Evolutionary conservation across 2,797 vertebrate species (phyloP), one percentile per base, ranked within the genome.

Genomic region (Scyliorhinus canicula): DNA sequence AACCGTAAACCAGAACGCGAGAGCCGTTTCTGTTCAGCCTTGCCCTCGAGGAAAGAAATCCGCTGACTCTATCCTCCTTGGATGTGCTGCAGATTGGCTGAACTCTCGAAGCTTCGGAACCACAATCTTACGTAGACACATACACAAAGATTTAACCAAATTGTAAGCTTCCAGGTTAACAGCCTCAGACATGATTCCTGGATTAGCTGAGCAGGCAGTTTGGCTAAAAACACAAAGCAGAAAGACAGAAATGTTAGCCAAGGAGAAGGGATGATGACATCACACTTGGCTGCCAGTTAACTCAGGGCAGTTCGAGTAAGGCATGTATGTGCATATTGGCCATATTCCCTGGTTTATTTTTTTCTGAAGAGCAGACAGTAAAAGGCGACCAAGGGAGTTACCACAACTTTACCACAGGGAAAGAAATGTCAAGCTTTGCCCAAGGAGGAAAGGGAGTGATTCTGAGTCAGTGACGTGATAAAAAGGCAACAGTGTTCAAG

Each of bases 401-500:
- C 86, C 86, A 90, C 86, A 63, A 60, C 57, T 40, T 90, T n/a
- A 90, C 86, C 86, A 40, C 86, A 63, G 55, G 86, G 21, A 60
- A 90, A 60, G 14, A 74, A 90, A 90, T 21, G 5, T 90, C 57
- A n/a, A n/a, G 86, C 19, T 90, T 60, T 40, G 19, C 55, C 86
- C 35, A 60, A 40, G 35, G 86, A 60, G 31, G 31, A 90, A 63
- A 90, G 35, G 86, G 86, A 90, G 86, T 24, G 86, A 90, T 60
- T 82, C 57, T 21, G 57, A 21, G 31, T 60, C 35, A 40, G 35
- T n/a, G 55, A 40, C 12, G 35, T 19, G 35, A 52, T 90, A 21
- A 74, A n/a, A 82, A 47, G 55, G 1, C 35, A 60, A 35, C 55
- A 60, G 16, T 63, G 19, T 90, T 90, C 57, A 57, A 40, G 35